These are phyloP conservation scores for Drosophila seclusa DNA, from an alignment of 2,888 invertebrate species.

Conservation along the genomic window DNA sequence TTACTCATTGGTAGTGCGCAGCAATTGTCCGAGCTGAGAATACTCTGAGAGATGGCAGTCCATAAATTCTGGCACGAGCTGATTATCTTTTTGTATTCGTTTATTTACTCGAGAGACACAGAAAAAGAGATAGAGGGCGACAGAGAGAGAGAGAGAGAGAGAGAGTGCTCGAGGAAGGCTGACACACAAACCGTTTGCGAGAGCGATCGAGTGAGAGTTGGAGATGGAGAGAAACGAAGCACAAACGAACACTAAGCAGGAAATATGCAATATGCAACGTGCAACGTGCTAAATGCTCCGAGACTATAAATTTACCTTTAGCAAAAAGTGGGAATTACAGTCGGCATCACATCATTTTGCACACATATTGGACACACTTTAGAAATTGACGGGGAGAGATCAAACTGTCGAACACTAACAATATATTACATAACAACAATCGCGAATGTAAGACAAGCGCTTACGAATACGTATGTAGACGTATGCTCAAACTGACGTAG, in stretches of 20 bases:
- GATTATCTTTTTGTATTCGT: conserved; percentile 7
- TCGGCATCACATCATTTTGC: background rate
- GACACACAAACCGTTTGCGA: conserved; percentile 3
- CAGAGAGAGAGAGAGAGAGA: background rate
- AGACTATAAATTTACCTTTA: background rate
- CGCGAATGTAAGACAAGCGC: conserved; percentile 1
- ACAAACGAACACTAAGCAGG: background rate
- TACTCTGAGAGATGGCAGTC: background rate
- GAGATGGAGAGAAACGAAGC: background rate
- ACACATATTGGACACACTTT: background rate
- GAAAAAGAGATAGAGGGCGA: too few relatives aligned
- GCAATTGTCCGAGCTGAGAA: conserved; percentile 8
- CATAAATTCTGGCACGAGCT: conserved; percentile 28
- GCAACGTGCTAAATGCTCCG: conserved; percentile 13
- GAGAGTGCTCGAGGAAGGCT: background rate
- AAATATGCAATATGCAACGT: background rate
- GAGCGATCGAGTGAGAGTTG: background rate
- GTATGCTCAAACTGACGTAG: background rate
- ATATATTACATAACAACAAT: background rate
- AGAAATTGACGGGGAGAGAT: background rate
- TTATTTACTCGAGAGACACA: conserved; percentile 12
- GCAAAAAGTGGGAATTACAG: background rate
- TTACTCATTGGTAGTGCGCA: conserved; percentile 45
- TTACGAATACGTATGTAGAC: background rate
- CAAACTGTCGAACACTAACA: background rate